Evolutionary conservation across 1,140 invertebrate genomes (phyloP).

Genomic region (Portunus trituberculatus): DNA sequence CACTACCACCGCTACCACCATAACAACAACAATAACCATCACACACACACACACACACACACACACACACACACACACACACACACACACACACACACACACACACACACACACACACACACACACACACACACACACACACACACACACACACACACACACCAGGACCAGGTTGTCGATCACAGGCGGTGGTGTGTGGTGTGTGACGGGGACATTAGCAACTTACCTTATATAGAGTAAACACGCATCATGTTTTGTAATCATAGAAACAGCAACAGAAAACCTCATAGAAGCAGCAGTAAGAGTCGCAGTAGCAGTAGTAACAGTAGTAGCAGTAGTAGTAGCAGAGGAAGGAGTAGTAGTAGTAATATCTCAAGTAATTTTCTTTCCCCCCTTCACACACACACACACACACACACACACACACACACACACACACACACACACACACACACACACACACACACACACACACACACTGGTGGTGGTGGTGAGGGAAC

Average conservation of each 20-base stretch:
- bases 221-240: too few species aligned
- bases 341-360: background rate
- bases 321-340: background rate
- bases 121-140: too few species aligned
- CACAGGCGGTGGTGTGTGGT: too few species aligned
- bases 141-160: too few species aligned
- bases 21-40: too few species aligned
- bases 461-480: conserved; percentile 18
- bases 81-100: too few species aligned
- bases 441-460: conserved; percentile 18
- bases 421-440: conserved; percentile 16
- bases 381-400: background rate
- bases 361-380: conserved; percentile 14
- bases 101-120: too few species aligned
- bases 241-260: background rate
- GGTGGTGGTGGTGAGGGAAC: background rate
- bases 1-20: too few species aligned
- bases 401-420: conserved; percentile 18
- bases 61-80: too few species aligned
- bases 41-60: too few species aligned
- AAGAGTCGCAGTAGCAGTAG: background rate
- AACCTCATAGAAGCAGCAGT: background rate
- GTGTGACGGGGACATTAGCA: too few species aligned
- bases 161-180: too few species aligned
- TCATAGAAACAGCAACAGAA: background rate